A percentile compares a stretch with the other conserved stretches of the same genome.
Evolutionary conservation across 2,888 invertebrate genomes (phyloP).

Genomic region (Drosophila imparisetae): DNA sequence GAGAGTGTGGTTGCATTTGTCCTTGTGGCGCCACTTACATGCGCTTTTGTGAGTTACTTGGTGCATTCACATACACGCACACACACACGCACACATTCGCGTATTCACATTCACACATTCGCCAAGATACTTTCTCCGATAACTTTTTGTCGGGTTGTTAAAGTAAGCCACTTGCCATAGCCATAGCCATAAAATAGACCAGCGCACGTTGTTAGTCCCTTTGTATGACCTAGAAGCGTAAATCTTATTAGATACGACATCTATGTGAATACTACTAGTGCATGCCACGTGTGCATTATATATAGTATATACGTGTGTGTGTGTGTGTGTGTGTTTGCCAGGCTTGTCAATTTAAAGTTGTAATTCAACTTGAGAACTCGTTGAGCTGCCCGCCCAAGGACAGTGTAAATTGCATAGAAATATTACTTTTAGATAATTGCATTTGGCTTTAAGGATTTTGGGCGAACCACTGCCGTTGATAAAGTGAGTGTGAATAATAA

Average conservation of each 20-base stretch:
- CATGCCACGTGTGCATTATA: constrained; percentile 7
- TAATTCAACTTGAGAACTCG: constrained; percentile 51
- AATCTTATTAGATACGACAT: constrained; percentile 48
- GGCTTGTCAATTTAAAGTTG: constrained; percentile 68
- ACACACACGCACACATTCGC: constrained; percentile 26
- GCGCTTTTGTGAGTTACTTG: constrained; percentile 37
- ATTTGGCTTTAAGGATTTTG: constrained; percentile 12
- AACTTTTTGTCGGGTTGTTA: constrained; percentile 56
- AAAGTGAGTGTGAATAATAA: background rate
- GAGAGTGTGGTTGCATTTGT: constrained; percentile 10
- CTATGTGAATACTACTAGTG: constrained; percentile 16
- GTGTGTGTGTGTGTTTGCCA: constrained; percentile 22
- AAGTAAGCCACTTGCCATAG: constrained; percentile 65
- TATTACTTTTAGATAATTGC: constrained; percentile 33
- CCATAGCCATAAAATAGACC: constrained; percentile 60
- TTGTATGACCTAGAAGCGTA: constrained; percentile 55
- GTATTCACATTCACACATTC: constrained; percentile 5
- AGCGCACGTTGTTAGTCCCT: constrained; percentile 52
- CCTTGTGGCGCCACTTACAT: constrained; percentile 22
- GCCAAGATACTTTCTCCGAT: constrained; percentile 28
- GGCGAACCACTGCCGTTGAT: background rate
- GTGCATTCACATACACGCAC: constrained; percentile 27
- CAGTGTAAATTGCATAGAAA: constrained; percentile 29
- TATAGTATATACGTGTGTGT: constrained; percentile 1
- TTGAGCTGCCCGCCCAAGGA: constrained; percentile 33